phyloP scores from a whole-genome alignment of 2,888 invertebrate species.

The Tipula helvola region DNA sequence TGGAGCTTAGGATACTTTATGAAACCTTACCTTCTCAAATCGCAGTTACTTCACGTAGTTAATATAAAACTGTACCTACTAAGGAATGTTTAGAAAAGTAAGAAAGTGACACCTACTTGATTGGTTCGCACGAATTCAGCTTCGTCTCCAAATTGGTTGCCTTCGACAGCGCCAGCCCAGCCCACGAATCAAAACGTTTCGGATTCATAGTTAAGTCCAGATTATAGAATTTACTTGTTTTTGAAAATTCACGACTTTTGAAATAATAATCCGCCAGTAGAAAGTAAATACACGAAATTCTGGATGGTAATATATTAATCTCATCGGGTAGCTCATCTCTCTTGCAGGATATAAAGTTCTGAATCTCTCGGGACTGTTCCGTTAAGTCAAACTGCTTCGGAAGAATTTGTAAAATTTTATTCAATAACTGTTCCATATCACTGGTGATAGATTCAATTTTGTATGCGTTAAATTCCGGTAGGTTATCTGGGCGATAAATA shows the following conservation, averaged over 20 bases:
- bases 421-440: conserved; percentile 64
- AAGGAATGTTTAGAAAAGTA: no score
- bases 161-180: conserved; percentile 72
- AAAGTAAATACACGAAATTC: conserved; percentile 68
- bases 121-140: conserved; percentile 58
- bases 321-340: conserved; percentile 42
- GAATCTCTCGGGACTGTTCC: conserved; percentile 46
- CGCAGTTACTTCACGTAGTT: no score
- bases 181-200: conserved; percentile 82
- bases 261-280: conserved; percentile 88
- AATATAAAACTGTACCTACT: neutral
- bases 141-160: conserved; percentile 65
- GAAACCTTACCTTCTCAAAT: no score
- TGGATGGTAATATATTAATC: conserved; percentile 42
- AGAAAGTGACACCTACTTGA: conserved; percentile 35
- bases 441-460: conserved; percentile 60
- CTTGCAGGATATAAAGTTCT: conserved; percentile 53
- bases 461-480: conserved; percentile 73
- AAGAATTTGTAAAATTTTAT: conserved; percentile 53
- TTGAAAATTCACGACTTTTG: conserved; percentile 65
- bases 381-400: conserved; percentile 57
- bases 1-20: no score
- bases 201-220: conserved; percentile 73
- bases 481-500: conserved; percentile 61
- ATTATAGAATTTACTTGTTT: conserved; percentile 69